Conservation (phyloP, 2,113 vertebrate genomes). For the Falcunculus frontatus region DNA sequence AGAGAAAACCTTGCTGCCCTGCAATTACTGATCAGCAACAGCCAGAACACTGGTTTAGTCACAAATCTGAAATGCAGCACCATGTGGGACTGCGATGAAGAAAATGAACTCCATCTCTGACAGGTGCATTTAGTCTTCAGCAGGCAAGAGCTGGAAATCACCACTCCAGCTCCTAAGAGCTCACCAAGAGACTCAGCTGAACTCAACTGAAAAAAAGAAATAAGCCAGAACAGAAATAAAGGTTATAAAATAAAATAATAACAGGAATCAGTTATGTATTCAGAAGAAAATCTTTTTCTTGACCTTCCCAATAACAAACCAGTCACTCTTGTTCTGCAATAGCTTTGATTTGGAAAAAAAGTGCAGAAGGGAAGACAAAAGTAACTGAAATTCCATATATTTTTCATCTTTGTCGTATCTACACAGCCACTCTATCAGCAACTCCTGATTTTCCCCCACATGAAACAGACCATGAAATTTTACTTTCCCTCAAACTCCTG, state of each 20-base stretch:
- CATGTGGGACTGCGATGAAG: background rate
- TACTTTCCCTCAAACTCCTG: background rate
- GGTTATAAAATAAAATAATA: background rate
- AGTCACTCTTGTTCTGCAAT: background rate
- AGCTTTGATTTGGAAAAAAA: constrained; percentile 3
- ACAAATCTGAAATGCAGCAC: background rate
- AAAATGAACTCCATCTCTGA: background rate
- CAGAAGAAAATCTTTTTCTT: constrained; percentile 11
- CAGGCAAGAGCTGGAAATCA: background rate
- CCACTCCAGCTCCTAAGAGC: background rate
- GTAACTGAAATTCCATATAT: constrained; percentile 16
- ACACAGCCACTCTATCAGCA: background rate
- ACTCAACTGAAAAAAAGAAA: background rate
- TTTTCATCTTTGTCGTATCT: constrained; percentile 29
- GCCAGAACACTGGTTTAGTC: background rate
- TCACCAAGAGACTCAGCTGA: background rate
- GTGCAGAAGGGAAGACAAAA: constrained; percentile 11
- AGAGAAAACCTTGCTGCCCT: background rate
- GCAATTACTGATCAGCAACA: background rate
- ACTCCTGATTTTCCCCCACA: background rate
- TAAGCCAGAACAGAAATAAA: background rate
- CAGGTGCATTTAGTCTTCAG: background rate
- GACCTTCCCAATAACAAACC: background rate
- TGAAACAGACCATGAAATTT: constrained; percentile 21
- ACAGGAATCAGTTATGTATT: background rate